Base-by-base conservation (phyloP, 2,113 vertebrate genomes). In the Protobothrops mucrosquamatus region DNA sequence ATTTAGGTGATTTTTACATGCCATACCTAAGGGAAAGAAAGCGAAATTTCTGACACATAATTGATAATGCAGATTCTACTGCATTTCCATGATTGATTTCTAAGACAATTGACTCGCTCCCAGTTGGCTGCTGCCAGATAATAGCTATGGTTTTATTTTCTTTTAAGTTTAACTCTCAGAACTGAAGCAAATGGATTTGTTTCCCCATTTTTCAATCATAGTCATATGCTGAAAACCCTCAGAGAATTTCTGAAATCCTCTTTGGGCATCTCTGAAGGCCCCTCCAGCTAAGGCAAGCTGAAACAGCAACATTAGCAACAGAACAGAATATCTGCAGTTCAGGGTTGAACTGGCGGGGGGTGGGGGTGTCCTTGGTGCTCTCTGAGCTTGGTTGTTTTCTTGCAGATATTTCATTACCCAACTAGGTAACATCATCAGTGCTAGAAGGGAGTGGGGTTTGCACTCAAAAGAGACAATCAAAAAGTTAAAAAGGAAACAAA, bases 1-100 rank as follows among this genome's bases (percentile, higher is more conserved):
- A 4, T 87, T 59, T 86, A 59, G 54, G 7, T 91, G 91, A 86
- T 95, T 94, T 48, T 94, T 81, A 46, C 52, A 55, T 69, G 51
- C 29, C 86, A 54, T 6, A 91, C 18, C 29, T 56, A 64, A 48
- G 26, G 52, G 87, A 39, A 43, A 26, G 52, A 61, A 54, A 4
- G 18, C 3, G 8, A 34, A 93, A n/a, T 26, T 43, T 85, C 92
- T 92, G n/a, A 51, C 9, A 91, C 74, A 56, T 92, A 92, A 89
- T 29, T 94, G 64, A 91, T 93, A 92, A 94, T 46, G 89, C 46
- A 93, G 89, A 88, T 91, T n/a, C 52, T 29, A 20, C 91, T 54
- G 85, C 56, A 88, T 92, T 61, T 52, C 29, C 92, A 87, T 52
- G 29, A 92, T 0, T 56, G 34, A 46, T 22, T 94, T 92, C 91